These are phyloP conservation scores for Rhombomys opimus DNA, from an alignment of 2,113 vertebrate species.

Conservation along the genomic window DNA sequence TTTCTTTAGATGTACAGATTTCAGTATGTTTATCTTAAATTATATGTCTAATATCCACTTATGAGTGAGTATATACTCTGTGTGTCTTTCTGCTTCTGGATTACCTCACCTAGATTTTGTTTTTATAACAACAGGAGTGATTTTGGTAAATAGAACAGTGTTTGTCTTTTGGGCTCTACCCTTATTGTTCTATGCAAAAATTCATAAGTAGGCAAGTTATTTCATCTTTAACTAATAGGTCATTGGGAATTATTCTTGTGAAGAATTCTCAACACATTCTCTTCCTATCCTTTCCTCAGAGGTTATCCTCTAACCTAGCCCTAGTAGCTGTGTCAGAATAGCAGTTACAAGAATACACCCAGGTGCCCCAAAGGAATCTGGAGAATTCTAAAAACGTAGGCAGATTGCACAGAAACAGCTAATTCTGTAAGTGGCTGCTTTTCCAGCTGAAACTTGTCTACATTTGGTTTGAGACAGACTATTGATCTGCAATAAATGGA, in stretches of 20 bases:
- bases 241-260: background rate
- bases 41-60: too few species aligned
- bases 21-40: too few species aligned
- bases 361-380: background rate
- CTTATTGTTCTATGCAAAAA: background rate
- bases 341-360: background rate
- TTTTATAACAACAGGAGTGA: background rate
- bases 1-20: too few species aligned
- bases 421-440: slow-evolving; percentile 3
- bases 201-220: background rate
- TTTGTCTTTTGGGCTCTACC: background rate
- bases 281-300: background rate
- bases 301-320: background rate
- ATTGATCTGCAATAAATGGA: background rate
- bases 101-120: too few species aligned
- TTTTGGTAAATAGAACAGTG: background rate
- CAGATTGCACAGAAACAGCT: background rate
- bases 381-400: background rate
- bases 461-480: background rate
- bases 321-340: background rate
- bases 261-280: background rate
- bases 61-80: too few species aligned
- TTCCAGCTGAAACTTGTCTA: slow-evolving; percentile 14
- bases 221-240: slow-evolving; percentile 41
- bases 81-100: too few species aligned